Base-by-base conservation (phyloP, 30 jellyfish, hydroid and myxozoan species). In the Sanderia malayensis region DNA sequence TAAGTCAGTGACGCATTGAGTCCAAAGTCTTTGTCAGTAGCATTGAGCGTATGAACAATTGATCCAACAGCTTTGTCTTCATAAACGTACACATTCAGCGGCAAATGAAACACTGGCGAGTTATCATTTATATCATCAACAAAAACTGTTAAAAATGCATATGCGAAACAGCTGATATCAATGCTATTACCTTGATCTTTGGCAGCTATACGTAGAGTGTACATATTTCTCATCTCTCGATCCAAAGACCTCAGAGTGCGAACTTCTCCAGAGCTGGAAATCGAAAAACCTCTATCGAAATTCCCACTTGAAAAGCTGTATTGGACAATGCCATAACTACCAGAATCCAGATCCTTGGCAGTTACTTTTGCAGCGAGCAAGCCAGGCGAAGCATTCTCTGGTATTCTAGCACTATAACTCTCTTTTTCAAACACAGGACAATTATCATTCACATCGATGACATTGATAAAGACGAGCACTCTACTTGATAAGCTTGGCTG, bases 71-170 rank as follows among this genome's bases (percentile, higher is more conserved):
- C 41, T 22, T 31, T 24, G 71, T 71, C 71, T 58, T 90, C 98
- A 13, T 92, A 69, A 23, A 62, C 53, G 46, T 45, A 44, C 55
- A 60, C 44, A 28, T 10, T 21, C 23, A 24, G 67, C 15, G 71
- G 82, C 31, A 52, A 45, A n/a, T 27, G 62, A 29, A 79, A 81
- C 2, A 68, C 9, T 6, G 99, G 99, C 8, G 82, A 44, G 79
- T 85, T 85, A 44, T 93, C 99, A 58, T 93, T 94, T 21, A 59
- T 79, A 71, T 93, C 99, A 33, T 57, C 27, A 67, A 93, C 86
- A 58, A 28, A 44, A 4, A 93, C 85, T 11, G 87, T 29, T 11
- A 93, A 66, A 15, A 27, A 44, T 17, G 88, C 82, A 46, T 31
- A 73, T 11, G 87, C 29, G 7, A 45, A 33, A 45, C 83, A 66